phyloP scores from a whole-genome alignment of 2,113 vertebrate species.

The Nothobranchius kuhntae region DNA sequence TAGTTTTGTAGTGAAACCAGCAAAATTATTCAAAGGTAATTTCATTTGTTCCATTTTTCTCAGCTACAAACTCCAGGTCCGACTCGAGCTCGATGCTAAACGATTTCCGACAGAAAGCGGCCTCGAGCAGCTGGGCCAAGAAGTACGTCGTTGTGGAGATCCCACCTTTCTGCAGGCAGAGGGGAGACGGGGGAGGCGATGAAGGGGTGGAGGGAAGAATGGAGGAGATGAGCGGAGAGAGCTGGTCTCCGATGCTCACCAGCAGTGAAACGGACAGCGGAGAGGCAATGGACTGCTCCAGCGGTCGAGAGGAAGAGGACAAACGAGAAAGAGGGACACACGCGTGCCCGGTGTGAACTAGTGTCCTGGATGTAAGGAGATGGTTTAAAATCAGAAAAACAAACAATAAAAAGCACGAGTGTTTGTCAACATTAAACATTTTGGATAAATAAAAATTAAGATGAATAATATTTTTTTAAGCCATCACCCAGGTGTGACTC shows the following conservation, averaged over 20 bases:
- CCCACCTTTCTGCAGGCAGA: conserved; percentile 84
- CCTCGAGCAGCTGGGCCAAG: conserved; percentile 81
- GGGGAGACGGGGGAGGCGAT: conserved; percentile 26
- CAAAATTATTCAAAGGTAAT: background rate
- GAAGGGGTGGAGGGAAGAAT: conserved; percentile 1
- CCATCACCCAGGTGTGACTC: conserved; percentile 12
- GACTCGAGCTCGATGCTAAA: conserved; percentile 73
- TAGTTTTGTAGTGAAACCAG: too few species aligned
- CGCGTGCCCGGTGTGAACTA: conserved; percentile 17
- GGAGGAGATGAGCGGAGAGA: conserved; percentile 35
- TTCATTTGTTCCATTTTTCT: background rate
- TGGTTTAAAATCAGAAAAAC: background rate
- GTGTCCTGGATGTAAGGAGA: conserved; percentile 78
- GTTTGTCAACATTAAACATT: conserved; percentile 31
- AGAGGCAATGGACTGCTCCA: conserved; percentile 92
- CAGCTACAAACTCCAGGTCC: conserved; percentile 58
- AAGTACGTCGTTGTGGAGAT: conserved; percentile 90
- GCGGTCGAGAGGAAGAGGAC: conserved; percentile 77
- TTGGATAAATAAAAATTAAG: conserved; percentile 18
- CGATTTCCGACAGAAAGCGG: conserved; percentile 79
- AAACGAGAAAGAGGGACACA: conserved; percentile 3
- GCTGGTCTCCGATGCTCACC: conserved; percentile 60
- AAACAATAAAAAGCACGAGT: conserved; percentile 17
- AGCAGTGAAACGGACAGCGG: conserved; percentile 78
- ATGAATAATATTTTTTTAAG: conserved; percentile 22